These are phyloP conservation scores for Panthera tigris DNA, from an alignment of 2,113 vertebrate species.

Conservation along the genomic window DNA sequence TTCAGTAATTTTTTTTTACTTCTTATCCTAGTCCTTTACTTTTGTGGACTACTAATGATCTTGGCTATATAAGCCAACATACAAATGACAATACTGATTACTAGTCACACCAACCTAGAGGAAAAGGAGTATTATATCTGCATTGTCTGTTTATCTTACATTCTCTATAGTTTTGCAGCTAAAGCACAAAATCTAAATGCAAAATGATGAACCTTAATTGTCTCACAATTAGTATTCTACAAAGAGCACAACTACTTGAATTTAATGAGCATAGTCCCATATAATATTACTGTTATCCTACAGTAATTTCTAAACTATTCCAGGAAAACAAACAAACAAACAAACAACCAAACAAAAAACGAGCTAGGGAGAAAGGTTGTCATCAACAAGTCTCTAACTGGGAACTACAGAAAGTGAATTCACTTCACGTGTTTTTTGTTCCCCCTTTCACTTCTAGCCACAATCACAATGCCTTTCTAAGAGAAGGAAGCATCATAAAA, in stretches of 20 bases:
- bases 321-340: background rate
- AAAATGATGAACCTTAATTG: constrained; percentile 35
- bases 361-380: background rate
- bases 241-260: background rate
- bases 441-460: background rate
- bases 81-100: background rate
- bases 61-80: constrained; percentile 30
- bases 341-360: background rate
- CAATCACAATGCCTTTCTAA: constrained; percentile 22
- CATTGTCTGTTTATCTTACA: constrained; percentile 11
- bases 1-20: background rate
- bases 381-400: constrained; percentile 53
- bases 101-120: background rate
- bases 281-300: constrained; percentile 39
- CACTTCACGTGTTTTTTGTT: background rate
- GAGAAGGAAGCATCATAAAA: constrained; percentile 4
- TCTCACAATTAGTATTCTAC: constrained; percentile 29
- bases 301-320: constrained; percentile 36
- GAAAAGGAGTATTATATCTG: background rate
- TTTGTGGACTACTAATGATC: background rate
- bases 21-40: background rate
- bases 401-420: constrained; percentile 5
- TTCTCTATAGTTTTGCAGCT: background rate
- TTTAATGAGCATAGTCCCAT: constrained; percentile 43
- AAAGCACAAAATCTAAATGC: background rate